phyloP scores from a whole-genome alignment of 2,888 invertebrate genomes.

The Exocentrus adspersus region DNA sequence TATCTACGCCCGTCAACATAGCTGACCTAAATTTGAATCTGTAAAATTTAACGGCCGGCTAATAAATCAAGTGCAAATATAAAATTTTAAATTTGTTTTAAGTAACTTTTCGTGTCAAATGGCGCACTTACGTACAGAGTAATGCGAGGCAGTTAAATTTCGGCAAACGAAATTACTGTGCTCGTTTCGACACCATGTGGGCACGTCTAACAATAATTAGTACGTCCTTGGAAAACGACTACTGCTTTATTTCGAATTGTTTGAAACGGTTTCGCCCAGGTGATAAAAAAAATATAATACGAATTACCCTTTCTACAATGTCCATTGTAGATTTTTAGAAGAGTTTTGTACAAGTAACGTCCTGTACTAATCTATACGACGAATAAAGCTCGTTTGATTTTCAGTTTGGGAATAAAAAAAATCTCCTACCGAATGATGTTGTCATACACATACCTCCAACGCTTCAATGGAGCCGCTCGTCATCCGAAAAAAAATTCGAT shows the following conservation, averaged over 20 bases:
- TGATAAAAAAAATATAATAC: too few relatives aligned
- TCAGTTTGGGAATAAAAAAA: too few relatives aligned
- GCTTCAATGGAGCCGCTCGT: background rate
- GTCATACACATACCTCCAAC: too few relatives aligned
- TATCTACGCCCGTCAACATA: background rate
- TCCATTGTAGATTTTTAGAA: too few relatives aligned
- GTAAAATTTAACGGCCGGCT: background rate
- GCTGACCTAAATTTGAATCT: conserved; percentile 3
- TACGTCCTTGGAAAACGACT: background rate
- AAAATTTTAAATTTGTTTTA: background rate
- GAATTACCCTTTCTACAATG: too few relatives aligned
- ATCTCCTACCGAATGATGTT: too few relatives aligned
- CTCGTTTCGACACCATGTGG: conserved; percentile 1
- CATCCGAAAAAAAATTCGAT: background rate
- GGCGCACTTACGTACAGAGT: background rate
- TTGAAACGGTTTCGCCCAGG: too few relatives aligned
- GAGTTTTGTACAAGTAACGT: too few relatives aligned
- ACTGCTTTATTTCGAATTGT: background rate
- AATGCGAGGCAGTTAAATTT: conserved; percentile 3
- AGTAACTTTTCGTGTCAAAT: background rate
- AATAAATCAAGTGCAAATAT: background rate
- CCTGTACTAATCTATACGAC: too few relatives aligned
- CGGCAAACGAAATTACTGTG: background rate
- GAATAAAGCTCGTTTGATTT: too few relatives aligned
- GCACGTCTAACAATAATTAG: background rate